These are phyloP conservation scores for Zootoca vivipara DNA, from an alignment of 2,113 vertebrate genomes.

Conservation along the genomic window DNA sequence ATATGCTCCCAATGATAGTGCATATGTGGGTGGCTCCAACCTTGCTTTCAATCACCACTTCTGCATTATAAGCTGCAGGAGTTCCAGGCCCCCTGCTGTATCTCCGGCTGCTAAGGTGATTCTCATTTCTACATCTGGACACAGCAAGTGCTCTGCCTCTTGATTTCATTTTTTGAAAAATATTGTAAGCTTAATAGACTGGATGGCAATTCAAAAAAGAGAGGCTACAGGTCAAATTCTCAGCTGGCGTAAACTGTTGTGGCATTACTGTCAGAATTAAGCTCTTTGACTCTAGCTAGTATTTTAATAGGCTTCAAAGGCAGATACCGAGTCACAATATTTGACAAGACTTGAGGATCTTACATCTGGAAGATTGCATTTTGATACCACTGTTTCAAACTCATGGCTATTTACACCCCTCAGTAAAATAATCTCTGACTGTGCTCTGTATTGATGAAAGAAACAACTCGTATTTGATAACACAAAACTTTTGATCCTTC, in stretches of 20 bases:
- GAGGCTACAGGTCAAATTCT: background rate
- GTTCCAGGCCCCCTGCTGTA: background rate
- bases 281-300: background rate
- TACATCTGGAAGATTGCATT: background rate
- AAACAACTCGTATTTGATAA: background rate
- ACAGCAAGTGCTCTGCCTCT: background rate
- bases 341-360: background rate
- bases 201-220: background rate
- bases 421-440: background rate
- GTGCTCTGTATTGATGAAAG: background rate
- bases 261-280: background rate
- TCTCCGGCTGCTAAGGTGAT: slow-evolving; percentile 2
- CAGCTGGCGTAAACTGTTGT: background rate
- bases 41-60: background rate
- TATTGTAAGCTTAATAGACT: background rate
- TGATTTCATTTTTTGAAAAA: background rate
- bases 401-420: background rate
- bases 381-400: background rate
- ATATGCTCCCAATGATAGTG: slow-evolving; percentile 8
- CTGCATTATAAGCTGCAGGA: background rate
- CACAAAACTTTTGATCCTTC: background rate
- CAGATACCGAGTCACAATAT: background rate
- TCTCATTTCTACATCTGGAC: slow-evolving; percentile 3
- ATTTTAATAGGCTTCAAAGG: background rate
- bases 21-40: background rate